These are phyloP conservation scores for Agrochola circellaris DNA, from an alignment of 2,888 invertebrate genomes.

Conservation along the genomic window DNA sequence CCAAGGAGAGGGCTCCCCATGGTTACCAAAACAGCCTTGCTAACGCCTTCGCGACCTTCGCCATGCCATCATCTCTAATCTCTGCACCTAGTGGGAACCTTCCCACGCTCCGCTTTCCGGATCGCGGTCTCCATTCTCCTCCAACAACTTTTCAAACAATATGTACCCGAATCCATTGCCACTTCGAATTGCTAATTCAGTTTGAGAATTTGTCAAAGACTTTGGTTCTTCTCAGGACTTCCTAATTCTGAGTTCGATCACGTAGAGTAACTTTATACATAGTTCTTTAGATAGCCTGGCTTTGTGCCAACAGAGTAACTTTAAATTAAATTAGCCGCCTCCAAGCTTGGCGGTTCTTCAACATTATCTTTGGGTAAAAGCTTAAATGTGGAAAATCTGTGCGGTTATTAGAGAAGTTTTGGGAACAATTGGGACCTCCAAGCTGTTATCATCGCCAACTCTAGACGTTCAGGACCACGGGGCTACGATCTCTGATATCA, in stretches of 20 bases:
- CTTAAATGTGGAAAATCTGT: neutral
- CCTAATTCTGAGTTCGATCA: slow-evolving; percentile 31
- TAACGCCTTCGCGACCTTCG: neutral
- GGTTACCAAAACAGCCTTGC: neutral
- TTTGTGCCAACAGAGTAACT: slow-evolving; percentile 20
- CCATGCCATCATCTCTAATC: neutral
- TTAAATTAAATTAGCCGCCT: slow-evolving; percentile 39
- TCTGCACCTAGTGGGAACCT: slow-evolving; percentile 4
- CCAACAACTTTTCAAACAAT: slow-evolving; percentile 22
- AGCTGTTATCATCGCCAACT: neutral
- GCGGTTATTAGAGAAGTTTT: neutral
- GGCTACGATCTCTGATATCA: neutral
- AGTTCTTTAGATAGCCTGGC: slow-evolving; percentile 7
- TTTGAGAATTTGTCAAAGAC: slow-evolving; percentile 26
- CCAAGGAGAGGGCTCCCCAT: neutral
- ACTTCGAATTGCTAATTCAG: slow-evolving; percentile 29
- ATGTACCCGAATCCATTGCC: slow-evolving; percentile 7
- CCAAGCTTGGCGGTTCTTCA: slow-evolving; percentile 3
- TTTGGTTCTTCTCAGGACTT: slow-evolving; percentile 18
- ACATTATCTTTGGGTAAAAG: neutral
- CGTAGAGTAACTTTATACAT: slow-evolving; percentile 29
- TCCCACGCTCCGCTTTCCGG: slow-evolving; percentile 34
- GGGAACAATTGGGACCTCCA: neutral
- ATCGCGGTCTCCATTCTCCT: slow-evolving; percentile 1
- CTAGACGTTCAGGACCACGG: neutral